Base-by-base conservation (phyloP, 2,113 vertebrate species). In the Sapajus apella region DNA sequence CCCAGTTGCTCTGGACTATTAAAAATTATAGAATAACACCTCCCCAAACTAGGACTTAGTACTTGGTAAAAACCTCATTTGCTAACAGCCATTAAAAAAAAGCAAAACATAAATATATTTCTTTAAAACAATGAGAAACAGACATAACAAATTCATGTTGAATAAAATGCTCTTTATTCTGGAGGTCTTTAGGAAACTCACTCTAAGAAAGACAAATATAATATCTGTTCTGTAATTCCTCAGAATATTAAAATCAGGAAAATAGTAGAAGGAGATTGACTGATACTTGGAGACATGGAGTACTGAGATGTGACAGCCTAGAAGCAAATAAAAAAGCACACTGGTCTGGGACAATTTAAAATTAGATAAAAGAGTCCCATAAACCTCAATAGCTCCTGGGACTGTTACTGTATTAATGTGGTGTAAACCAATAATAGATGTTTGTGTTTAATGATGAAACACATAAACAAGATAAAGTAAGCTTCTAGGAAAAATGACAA, bases 401-500 rank as follows among this genome's bases (percentile, higher is more conserved):
- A 96, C 80, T 81, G 20, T 84, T 84, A 90, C 50, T 82, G 52
- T 97, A 93, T 95, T 96, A 94, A 95, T 7, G 14, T 58, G 77
- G n/a, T 84, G 95, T 27, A 96, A 40, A 90, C 70, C 35, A 96
- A 95, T 95, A 94, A 96, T 96, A 92, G 56, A 96, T 95, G 52
- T 94, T 93, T 96, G 80, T 94, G n/a, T 87, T 94, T 92, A 40
- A 70, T 95, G 66, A 92, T 35, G 37, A 76, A 68, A 76, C 61
- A 70, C 95, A 76, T 96, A 96, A 96, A 85, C 56, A 96, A 92
- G 84, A 97, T 77, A 95, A 96, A 97, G 95, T 95, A 87, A 82
- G 80, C 45, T 92, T 95, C 56, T 82, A 96, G 37, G 45, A 92
- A 97, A 97, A 94, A 85, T 96, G 87, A 97, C 94, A 97, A 84